Percentiles rank a stretch among this genome's conserved stretches.
Evolutionary conservation across 1,140 invertebrate genomes (phyloP).

Genomic region (Sipha flava): DNA sequence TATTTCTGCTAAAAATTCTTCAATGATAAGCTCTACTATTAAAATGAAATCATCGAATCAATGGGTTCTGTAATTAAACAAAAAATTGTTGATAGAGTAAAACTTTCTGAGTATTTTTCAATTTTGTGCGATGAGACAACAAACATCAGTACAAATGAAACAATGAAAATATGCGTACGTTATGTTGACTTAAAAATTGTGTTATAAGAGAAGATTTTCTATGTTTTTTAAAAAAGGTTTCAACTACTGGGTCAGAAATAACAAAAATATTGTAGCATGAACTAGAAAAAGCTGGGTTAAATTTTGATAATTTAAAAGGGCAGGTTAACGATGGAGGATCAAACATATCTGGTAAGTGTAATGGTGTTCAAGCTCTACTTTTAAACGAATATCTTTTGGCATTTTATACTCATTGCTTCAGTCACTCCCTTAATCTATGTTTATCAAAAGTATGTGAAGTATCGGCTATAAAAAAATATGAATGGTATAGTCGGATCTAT

Average conservation of each 20-base stretch:
- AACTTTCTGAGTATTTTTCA: constrained; percentile 30
- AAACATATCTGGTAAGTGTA: no score
- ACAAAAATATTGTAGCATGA: no score
- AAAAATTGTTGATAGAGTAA: constrained; percentile 34
- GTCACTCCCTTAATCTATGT: neutral
- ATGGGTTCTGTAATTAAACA: constrained; percentile 31
- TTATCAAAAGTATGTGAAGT: neutral
- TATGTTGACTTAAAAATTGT: no score
- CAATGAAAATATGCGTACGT: constrained; percentile 23
- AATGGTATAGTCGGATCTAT: neutral
- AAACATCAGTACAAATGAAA: neutral
- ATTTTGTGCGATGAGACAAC: constrained; percentile 37
- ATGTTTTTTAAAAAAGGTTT: no score
- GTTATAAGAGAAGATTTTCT: no score
- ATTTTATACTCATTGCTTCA: no score
- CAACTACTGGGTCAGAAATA: no score
- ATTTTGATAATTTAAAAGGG: no score
- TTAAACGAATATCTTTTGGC: no score
- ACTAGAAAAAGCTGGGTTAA: no score
- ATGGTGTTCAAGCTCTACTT: no score
- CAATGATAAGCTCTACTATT: constrained; percentile 35
- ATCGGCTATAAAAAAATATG: neutral
- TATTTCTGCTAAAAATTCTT: constrained; percentile 19
- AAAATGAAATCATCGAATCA: constrained; percentile 35
- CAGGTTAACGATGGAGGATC: no score